Evolutionary conservation across 2,888 invertebrate species (phyloP).

Genomic region (Pterostichus madidus): DNA sequence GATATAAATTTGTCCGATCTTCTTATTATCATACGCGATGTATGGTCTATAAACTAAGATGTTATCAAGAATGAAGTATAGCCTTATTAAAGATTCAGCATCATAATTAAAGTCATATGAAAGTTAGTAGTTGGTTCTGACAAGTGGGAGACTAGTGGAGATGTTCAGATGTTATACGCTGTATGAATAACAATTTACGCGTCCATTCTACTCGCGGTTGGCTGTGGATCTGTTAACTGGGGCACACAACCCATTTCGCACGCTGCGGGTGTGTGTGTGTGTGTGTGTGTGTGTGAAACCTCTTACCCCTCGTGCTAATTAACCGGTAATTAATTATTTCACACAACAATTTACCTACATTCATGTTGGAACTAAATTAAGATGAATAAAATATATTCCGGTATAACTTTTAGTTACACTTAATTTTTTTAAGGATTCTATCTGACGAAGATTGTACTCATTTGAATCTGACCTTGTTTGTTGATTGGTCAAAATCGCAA

Average conservation of each 20-base stretch:
- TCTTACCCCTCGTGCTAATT: not conserved
- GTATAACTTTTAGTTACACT: no score
- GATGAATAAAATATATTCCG: no score
- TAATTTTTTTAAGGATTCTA: no score
- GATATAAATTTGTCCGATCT: not conserved
- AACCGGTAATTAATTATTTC: no score
- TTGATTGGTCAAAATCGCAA: no score
- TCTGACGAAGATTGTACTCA: no score
- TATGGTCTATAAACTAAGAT: not conserved
- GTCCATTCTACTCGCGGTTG: conserved; percentile 22
- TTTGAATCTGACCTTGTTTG: no score
- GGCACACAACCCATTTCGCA: conserved; percentile 62
- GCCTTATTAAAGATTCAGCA: conserved; percentile 18
- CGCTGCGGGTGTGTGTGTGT: not conserved
- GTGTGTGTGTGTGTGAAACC: not conserved
- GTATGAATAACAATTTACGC: conserved; percentile 52
- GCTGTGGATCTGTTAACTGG: conserved; percentile 42
- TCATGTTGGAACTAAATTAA: no score
- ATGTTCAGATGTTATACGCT: not conserved
- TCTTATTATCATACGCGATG: not conserved
- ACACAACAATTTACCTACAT: no score
- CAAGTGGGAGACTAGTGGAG: conserved; percentile 14
- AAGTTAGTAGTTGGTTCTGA: not conserved
- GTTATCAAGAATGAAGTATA: conserved; percentile 24
- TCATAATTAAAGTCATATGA: conserved; percentile 32